Percentiles rank a stretch among this genome's conserved stretches.
Conservation (phyloP, 1,140 invertebrate genomes). For the Sinella curviseta region DNA sequence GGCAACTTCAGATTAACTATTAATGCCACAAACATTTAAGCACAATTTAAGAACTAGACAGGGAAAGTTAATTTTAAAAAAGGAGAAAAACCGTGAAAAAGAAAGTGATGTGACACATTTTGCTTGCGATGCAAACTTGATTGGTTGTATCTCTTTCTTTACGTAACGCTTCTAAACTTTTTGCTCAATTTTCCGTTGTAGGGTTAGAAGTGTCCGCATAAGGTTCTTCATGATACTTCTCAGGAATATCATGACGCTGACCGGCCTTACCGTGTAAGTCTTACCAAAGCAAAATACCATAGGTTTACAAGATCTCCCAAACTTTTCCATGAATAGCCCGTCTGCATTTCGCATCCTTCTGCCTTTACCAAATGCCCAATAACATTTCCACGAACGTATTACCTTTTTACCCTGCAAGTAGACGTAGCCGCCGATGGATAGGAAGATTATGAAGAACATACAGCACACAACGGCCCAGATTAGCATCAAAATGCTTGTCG, state of each 20-base stretch:
- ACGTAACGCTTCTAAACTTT: too few species aligned
- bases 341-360: not conserved
- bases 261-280: not conserved
- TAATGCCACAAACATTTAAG: too few species aligned
- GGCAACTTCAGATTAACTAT: too few species aligned
- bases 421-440: not conserved
- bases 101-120: too few species aligned
- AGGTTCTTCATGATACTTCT: not conserved
- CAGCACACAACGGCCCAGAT: not conserved
- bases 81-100: too few species aligned
- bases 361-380: not conserved
- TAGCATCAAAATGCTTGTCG: not conserved
- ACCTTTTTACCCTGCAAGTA: not conserved
- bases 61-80: too few species aligned
- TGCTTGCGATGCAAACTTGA: too few species aligned
- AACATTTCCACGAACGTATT: not conserved
- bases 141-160: too few species aligned
- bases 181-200: too few species aligned
- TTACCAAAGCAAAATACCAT: not conserved
- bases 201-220: not conserved
- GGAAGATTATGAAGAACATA: not conserved
- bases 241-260: not conserved
- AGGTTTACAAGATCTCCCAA: not conserved
- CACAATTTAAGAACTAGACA: too few species aligned
- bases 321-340: not conserved